phyloP scores from a whole-genome alignment of 2,797 vertebrate genomes.

The Pogonophryne albipinna region DNA sequence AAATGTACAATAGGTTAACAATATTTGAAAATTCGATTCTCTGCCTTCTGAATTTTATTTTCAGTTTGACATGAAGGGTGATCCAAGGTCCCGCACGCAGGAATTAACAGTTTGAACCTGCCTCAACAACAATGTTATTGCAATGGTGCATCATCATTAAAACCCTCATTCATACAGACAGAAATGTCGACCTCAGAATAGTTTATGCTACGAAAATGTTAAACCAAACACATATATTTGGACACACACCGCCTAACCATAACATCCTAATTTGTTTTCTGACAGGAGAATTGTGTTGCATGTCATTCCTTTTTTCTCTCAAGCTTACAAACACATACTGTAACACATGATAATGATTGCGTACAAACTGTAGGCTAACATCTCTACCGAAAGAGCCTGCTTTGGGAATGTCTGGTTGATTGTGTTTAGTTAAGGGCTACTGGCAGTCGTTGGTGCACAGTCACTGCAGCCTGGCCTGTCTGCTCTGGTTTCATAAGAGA shows the following conservation, averaged over 20 bases:
- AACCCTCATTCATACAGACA: slow-evolving; percentile 27
- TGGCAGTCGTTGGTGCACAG: slow-evolving; percentile 74
- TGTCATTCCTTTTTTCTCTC: slow-evolving; percentile 1
- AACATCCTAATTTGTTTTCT: slow-evolving; percentile 16
- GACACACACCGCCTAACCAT: slow-evolving; percentile 23
- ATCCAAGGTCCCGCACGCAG: slow-evolving; percentile 29
- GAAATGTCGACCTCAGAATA: slow-evolving; percentile 37
- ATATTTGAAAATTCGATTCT: slow-evolving; percentile 13
- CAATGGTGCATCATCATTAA: slow-evolving; percentile 19
- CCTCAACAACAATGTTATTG: slow-evolving; percentile 35
- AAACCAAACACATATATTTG: slow-evolving; percentile 17
- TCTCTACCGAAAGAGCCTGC: slow-evolving; percentile 37
- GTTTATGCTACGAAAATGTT: slow-evolving; percentile 31
- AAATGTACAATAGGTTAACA: slow-evolving; percentile 17
- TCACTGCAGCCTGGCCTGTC: slow-evolving; percentile 79
- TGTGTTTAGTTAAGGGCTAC: slow-evolving; percentile 64
- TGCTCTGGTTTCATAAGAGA: slow-evolving; percentile 83
- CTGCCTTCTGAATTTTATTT: slow-evolving; percentile 27
- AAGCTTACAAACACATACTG: slow-evolving; percentile 21
- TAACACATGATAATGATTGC: slow-evolving; percentile 12
- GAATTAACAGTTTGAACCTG: slow-evolving; percentile 45
- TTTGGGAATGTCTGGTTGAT: slow-evolving; percentile 57
- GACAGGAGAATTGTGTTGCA: slow-evolving; percentile 11
- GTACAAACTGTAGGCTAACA: slow-evolving; percentile 18
- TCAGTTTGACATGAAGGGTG: slow-evolving; percentile 40